phyloP scores from a whole-genome alignment of 2,888 invertebrate genomes.

The Lutraria lutraria region DNA sequence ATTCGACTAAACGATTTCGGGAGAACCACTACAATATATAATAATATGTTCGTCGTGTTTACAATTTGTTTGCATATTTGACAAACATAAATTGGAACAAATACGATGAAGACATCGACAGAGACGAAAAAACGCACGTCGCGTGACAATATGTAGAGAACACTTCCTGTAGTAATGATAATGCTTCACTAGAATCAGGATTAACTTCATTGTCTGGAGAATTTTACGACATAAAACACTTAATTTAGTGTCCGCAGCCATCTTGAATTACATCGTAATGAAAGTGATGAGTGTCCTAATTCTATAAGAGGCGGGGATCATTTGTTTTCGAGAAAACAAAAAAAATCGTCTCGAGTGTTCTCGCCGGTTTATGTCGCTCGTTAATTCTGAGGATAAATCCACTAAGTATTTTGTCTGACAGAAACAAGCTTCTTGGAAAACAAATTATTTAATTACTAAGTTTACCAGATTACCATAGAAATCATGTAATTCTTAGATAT shows the following conservation, averaged over 20 bases:
- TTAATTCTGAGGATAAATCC: not conserved
- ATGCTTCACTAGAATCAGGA: constrained; percentile 4
- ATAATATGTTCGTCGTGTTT: not conserved
- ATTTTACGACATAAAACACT: constrained; percentile 47
- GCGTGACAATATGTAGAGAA: constrained; percentile 19
- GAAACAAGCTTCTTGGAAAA: too few species aligned
- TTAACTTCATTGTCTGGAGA: constrained; percentile 44
- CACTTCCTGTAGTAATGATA: constrained; percentile 22
- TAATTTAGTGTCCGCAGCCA: constrained; percentile 30
- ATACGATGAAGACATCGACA: not conserved
- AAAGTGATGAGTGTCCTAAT: constrained; percentile 35
- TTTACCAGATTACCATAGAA: not conserved
- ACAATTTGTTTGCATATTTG: not conserved
- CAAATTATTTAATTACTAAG: too few species aligned
- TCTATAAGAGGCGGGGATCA: constrained; percentile 6
- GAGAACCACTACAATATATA: too few species aligned
- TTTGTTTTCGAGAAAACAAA: constrained; percentile 14
- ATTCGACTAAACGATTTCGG: too few species aligned
- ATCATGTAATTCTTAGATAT: not conserved
- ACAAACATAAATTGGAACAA: not conserved
- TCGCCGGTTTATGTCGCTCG: not conserved
- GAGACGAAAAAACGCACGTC: not conserved
- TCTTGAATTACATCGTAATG: constrained; percentile 36
- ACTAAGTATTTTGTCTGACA: not conserved
- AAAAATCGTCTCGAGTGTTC: not conserved